A percentile compares a stretch with the other conserved stretches of the same genome.
phyloP scores from a whole-genome alignment of 2,113 vertebrate species.

The Sceloporus tristichus region DNA sequence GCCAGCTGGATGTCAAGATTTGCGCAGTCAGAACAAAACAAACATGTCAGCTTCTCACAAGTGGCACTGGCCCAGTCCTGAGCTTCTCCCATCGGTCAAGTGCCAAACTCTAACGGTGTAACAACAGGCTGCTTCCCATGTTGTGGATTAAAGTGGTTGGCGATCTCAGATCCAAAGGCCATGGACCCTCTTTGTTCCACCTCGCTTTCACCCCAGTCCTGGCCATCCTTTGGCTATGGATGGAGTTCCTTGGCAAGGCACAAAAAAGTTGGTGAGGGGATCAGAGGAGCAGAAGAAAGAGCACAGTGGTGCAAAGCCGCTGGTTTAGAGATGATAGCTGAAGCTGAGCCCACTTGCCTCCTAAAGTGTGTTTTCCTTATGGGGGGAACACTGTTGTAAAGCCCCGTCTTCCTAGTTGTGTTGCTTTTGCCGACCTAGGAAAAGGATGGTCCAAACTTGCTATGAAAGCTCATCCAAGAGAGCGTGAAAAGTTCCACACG shows the following conservation, averaged over 20 bases:
- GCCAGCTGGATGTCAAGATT: background rate
- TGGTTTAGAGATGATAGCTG: too few relatives aligned
- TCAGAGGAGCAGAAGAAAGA: background rate
- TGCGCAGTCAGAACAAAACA: background rate
- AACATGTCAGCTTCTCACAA: background rate
- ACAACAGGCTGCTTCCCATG: conserved; percentile 3
- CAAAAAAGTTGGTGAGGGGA: background rate
- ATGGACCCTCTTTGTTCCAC: background rate
- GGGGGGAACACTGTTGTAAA: too few relatives aligned
- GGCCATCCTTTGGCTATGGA: too few relatives aligned
- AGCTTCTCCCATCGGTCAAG: background rate
- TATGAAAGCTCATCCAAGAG: background rate
- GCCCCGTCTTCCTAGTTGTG: too few relatives aligned
- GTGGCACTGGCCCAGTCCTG: background rate
- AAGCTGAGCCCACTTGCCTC: background rate
- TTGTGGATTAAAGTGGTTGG: background rate
- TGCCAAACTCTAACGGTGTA: background rate
- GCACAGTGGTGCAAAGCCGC: background rate
- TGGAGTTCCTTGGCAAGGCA: background rate
- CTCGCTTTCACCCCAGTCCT: background rate
- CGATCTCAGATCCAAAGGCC: too few relatives aligned
- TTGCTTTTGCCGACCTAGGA: background rate
- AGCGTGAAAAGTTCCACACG: background rate
- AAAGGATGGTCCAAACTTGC: too few relatives aligned
- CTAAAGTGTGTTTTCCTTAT: too few relatives aligned